phyloP scores from a whole-genome alignment of 2,797 vertebrate genomes.

The Clarias fuscus region DNA sequence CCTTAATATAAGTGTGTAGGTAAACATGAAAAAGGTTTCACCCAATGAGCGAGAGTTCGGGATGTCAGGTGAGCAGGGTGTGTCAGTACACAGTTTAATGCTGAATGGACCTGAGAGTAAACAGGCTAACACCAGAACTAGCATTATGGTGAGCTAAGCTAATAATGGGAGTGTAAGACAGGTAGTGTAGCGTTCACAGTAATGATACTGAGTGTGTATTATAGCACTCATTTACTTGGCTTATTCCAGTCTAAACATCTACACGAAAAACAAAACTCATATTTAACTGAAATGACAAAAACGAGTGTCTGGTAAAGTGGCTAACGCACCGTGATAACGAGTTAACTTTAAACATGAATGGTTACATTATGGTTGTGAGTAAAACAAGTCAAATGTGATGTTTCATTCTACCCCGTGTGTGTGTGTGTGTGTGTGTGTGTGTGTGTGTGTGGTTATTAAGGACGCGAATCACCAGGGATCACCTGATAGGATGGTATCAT shows the following conservation, averaged over 20 bases:
- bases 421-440: background rate
- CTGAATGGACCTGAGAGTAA: background rate
- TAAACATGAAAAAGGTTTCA: conserved; percentile 4
- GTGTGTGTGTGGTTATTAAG: no score
- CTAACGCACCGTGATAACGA: background rate
- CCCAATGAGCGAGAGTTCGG: background rate
- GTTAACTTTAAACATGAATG: background rate
- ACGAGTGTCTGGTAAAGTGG: background rate
- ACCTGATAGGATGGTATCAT: no score
- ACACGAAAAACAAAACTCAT: background rate
- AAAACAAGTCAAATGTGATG: background rate
- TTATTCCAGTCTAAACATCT: background rate
- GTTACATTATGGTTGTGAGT: background rate
- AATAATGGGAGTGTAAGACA: background rate
- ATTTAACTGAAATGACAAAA: background rate
- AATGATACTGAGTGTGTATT: background rate
- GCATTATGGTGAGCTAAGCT: background rate
- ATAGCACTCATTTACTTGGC: background rate
- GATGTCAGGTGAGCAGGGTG: background rate
- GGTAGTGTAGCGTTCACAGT: background rate
- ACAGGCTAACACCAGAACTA: background rate
- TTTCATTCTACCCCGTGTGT: background rate
- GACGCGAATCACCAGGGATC: no score
- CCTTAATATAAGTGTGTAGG: conserved; percentile 13
- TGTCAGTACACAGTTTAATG: background rate